Evolutionary conservation across 2,113 vertebrate genomes (phyloP).

Genomic region (Misgurnus mizolepis): DNA sequence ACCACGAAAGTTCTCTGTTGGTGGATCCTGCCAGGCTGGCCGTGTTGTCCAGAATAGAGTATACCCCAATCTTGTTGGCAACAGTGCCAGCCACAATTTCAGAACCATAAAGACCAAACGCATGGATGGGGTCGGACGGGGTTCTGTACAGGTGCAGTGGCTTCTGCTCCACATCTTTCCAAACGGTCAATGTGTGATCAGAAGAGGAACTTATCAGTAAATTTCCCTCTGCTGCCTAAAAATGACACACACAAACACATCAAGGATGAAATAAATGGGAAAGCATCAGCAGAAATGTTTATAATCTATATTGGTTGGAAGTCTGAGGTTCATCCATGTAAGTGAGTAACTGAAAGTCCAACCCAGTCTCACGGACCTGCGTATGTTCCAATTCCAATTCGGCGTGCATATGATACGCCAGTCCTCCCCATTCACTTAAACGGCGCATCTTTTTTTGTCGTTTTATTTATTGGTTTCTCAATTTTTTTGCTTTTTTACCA

Average conservation of each 20-base stretch:
- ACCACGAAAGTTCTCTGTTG: conserved; percentile 95
- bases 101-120: conserved; percentile 88
- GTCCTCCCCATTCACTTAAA: no score
- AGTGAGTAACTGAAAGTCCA: no score
- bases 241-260: not conserved
- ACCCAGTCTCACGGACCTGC: no score
- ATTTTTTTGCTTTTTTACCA: no score
- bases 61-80: conserved; percentile 94
- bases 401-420: no score
- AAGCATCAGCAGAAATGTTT: not conserved
- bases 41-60: conserved; percentile 88
- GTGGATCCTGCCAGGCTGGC: conserved; percentile 82
- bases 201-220: conserved; percentile 92
- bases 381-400: no score
- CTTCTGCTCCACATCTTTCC: conserved; percentile 96
- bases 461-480: no score
- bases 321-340: no score
- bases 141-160: conserved; percentile 91
- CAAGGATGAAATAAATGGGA: not conserved
- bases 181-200: conserved; percentile 89
- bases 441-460: no score
- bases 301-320: no score
- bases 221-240: conserved; percentile 89
- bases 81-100: conserved; percentile 92
- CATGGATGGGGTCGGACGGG: conserved; percentile 88